Base-by-base conservation (phyloP, 2,888 invertebrate species). In the Acanthacorydalis orientalis region DNA sequence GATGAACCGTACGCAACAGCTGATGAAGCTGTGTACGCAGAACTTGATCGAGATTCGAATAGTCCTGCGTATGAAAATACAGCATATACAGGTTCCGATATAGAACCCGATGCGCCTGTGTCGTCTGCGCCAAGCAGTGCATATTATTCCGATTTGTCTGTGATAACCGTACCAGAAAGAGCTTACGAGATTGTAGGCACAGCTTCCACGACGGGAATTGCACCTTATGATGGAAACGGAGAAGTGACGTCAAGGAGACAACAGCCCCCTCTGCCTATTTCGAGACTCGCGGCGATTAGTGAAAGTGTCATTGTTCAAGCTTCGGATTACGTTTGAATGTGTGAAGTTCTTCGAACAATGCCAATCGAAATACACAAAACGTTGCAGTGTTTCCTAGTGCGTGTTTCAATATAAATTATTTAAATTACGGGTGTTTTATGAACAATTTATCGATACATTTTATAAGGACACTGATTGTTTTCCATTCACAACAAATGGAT, bases 41-140 rank as follows among this genome's bases (percentile, higher is more conserved):
- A 82, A 62, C 63, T 82, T 53, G 81, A 82, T 61, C 69, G 77
- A 43, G 57, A 67, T 61, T 55, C 56, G 39, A 56, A 59, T 62
- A 69, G 69, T 58, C 79, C 80, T 10, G 78, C 80, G 46, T 81
- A 81, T 59, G 80, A 80, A 59, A 82, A 81, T 63, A 78, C 80
- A 14, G 81, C 76, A 16, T 81, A 79, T 62, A 73, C 71, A 48
- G 64, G 64, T 39, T 64, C 66, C 51, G 67, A 67, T 52, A 67
- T 68, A 8, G 73, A 74, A 53, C 71, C 70, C 10, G 74, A 74
- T 46, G 69, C 75, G 31, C 76, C 75, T 41, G 65, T 68, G 41
- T 74, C 74, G 31, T 75, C 75, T 50, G 79, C 80, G 8, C 80
- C 80, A n/a, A 80, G 80, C 59, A 80, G 80, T 64, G 81, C 81